Evolutionary conservation across 2,113 vertebrate species (phyloP).

Genomic region (Haplotaxodon microlepis): DNA sequence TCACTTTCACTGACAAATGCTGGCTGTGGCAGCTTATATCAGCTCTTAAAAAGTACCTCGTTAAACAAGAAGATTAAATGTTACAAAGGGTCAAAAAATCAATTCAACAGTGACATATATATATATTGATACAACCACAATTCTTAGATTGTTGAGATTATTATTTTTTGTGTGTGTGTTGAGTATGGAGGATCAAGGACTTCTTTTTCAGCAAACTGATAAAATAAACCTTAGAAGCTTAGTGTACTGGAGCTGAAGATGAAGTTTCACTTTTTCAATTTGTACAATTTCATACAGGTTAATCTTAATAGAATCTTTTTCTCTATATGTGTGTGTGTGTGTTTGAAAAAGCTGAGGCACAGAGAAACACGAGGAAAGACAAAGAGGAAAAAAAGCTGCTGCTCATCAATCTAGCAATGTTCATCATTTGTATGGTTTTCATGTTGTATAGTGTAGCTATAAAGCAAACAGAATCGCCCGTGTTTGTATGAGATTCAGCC

Average conservation of each 20-base stretch:
- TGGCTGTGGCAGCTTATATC: neutral
- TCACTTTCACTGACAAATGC: neutral
- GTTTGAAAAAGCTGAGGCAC: neutral
- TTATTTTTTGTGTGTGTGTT: neutral
- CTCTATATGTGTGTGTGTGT: neutral
- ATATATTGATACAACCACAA: neutral
- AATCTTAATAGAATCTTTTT: slow-evolving; percentile 62
- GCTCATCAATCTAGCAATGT: slow-evolving; percentile 8
- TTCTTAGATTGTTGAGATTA: neutral
- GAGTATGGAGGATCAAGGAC: slow-evolving; percentile 11
- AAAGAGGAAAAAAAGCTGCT: slow-evolving; percentile 4
- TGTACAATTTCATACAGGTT: slow-evolving; percentile 42
- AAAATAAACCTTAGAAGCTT: neutral
- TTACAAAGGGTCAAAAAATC: neutral
- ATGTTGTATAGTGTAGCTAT: neutral
- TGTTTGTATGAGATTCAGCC: neutral
- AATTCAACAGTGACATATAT: neutral
- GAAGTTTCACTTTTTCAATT: slow-evolving; percentile 56
- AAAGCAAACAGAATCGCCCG: neutral
- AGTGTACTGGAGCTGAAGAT: slow-evolving; percentile 18
- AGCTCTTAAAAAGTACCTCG: neutral
- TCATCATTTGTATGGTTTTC: slow-evolving; percentile 26
- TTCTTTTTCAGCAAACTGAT: slow-evolving; percentile 9
- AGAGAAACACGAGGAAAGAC: neutral
- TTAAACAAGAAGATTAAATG: neutral